phyloP scores from a whole-genome alignment of 2,888 invertebrate genomes.

The Tetragonisca angustula region DNA sequence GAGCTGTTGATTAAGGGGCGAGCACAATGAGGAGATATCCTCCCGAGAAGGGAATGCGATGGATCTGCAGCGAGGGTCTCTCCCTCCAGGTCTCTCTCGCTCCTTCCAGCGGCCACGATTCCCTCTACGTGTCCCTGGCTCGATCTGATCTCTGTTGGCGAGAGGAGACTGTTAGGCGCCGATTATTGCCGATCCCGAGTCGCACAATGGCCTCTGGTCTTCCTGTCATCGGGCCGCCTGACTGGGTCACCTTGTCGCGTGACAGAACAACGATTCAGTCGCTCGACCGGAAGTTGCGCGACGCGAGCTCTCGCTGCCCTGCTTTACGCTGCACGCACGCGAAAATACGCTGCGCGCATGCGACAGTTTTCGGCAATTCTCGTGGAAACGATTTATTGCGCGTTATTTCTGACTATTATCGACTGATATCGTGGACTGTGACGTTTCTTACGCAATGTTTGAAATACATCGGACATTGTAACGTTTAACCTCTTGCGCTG shows the following conservation, averaged over 20 bases:
- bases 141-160: constrained; percentile 64
- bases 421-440: too few species aligned
- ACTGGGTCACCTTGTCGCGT: constrained; percentile 72
- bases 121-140: constrained; percentile 45
- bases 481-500: too few species aligned
- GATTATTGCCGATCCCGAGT: constrained; percentile 68
- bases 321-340: background rate
- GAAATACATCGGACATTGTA: too few species aligned
- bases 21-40: constrained; percentile 76
- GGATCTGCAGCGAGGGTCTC: constrained; percentile 67
- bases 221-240: constrained; percentile 66
- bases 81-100: constrained; percentile 39
- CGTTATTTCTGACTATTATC: too few species aligned
- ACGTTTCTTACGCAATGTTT: too few species aligned
- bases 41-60: constrained; percentile 72
- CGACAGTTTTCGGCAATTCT: too few species aligned
- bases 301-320: constrained; percentile 1
- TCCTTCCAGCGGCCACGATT: constrained; percentile 25
- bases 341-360: background rate
- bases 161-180: constrained; percentile 70
- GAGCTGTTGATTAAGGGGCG: constrained; percentile 78
- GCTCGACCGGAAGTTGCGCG: constrained; percentile 44
- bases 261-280: constrained; percentile 57
- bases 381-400: too few species aligned
- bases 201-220: constrained; percentile 65